Percentiles rank a stretch among this genome's conserved stretches.
Conservation (phyloP, 1,140 invertebrate species). For the Drosophila paulistorum region DNA sequence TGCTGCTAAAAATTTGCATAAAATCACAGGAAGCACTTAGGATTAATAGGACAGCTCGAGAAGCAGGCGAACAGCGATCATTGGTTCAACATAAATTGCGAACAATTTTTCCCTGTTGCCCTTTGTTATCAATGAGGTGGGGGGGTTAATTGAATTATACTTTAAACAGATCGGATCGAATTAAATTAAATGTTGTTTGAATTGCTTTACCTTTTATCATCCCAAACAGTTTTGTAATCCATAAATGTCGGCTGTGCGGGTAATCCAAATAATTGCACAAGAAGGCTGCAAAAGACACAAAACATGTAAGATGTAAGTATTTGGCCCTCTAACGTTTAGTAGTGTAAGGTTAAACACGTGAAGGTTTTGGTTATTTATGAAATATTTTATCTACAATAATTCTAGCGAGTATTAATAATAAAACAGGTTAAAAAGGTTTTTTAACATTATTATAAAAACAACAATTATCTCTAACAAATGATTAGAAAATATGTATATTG, state of each 20-base stretch:
- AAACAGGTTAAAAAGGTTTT: too few species aligned
- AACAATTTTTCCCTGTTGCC: conserved; percentile 48
- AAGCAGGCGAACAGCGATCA: neutral
- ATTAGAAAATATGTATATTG: too few species aligned
- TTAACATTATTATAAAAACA: too few species aligned
- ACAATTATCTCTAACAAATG: too few species aligned
- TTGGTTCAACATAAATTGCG: conserved; percentile 28
- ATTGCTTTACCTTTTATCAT: conserved; percentile 54
- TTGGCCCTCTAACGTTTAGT: neutral
- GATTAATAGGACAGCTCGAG: conserved; percentile 66
- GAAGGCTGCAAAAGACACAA: neutral
- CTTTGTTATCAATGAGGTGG: conserved; percentile 23
- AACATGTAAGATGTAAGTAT: neutral
- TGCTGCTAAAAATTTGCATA: conserved; percentile 68
- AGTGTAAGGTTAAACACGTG: neutral
- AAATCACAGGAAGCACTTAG: conserved; percentile 81
- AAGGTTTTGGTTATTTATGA: neutral
- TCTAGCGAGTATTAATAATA: too few species aligned
- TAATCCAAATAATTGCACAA: conserved; percentile 60
- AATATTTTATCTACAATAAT: neutral
- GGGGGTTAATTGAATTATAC: conserved; percentile 26
- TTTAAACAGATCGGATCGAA: neutral
- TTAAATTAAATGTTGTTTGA: neutral
- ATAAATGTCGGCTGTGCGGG: conserved; percentile 40
- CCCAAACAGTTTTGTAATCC: conserved; percentile 44